These are phyloP conservation scores for Irena cyanogastra DNA, from an alignment of 2,113 vertebrate species.

Conservation along the genomic window DNA sequence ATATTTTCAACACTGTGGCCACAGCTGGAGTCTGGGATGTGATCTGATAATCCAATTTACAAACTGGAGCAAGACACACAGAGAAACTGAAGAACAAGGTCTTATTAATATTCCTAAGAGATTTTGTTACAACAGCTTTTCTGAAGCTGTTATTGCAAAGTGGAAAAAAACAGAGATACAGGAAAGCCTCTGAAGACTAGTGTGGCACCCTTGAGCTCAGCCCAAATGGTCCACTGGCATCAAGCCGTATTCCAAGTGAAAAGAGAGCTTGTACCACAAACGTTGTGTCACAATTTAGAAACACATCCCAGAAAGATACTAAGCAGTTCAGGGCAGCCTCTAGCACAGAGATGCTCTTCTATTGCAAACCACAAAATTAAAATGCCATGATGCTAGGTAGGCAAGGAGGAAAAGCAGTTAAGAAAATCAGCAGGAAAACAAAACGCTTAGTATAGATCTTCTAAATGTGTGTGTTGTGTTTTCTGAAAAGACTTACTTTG, in stretches of 20 bases:
- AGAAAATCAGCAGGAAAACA: background rate
- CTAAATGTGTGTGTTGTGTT: background rate
- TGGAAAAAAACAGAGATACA: background rate
- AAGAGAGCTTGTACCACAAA: background rate
- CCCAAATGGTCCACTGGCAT: background rate
- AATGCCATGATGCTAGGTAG: background rate
- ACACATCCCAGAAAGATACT: background rate
- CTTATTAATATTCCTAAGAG: background rate
- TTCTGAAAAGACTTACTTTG: conserved; percentile 80
- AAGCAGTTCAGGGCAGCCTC: background rate
- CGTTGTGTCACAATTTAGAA: fast-evolving
- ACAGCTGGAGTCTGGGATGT: background rate
- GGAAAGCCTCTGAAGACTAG: background rate
- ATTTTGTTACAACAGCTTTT: background rate
- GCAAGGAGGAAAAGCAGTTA: background rate
- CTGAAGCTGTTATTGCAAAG: background rate
- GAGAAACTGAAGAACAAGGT: background rate
- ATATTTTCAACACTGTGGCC: background rate
- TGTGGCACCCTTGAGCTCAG: background rate
- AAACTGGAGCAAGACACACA: conserved; percentile 17
- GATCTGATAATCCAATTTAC: conserved; percentile 34
- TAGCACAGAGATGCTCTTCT: background rate
- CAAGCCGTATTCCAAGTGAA: background rate
- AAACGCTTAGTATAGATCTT: background rate
- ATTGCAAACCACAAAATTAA: background rate